Percentiles rank a stretch among this genome's conserved stretches.
phyloP scores from a whole-genome alignment of 1,140 invertebrate species.

The Ips nitidus region DNA sequence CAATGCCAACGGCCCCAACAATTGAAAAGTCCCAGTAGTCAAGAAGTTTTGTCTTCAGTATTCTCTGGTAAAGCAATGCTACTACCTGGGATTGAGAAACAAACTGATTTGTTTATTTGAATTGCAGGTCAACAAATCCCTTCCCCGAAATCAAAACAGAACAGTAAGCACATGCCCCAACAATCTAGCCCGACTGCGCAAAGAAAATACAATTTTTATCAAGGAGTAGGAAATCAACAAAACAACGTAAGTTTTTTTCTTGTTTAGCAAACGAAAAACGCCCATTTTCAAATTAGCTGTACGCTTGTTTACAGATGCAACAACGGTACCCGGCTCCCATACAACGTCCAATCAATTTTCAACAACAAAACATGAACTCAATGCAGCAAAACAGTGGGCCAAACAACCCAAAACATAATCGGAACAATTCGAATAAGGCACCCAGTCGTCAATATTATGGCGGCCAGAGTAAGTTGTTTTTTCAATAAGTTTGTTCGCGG shows the following conservation, averaged over 20 bases:
- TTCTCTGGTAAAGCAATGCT: slow-evolving; percentile 2
- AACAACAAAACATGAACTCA: slow-evolving; percentile 42
- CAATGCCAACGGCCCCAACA: slow-evolving; percentile 45
- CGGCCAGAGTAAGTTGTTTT: slow-evolving; percentile 44
- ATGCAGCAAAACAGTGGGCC: slow-evolving; percentile 39
- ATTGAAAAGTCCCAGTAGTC: slow-evolving; percentile 49
- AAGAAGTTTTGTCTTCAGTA: slow-evolving; percentile 50
- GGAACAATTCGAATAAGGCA: slow-evolving; percentile 46
- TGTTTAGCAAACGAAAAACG: neutral
- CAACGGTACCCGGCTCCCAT: slow-evolving; percentile 50
- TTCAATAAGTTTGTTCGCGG: neutral
- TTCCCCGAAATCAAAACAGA: slow-evolving; percentile 50
- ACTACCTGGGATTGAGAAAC: no score
- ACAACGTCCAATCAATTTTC: slow-evolving; percentile 48
- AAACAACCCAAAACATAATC: slow-evolving; percentile 43
- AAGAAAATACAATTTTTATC: slow-evolving; percentile 49
- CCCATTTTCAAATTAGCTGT: no score
- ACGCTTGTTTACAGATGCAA: slow-evolving; percentile 37
- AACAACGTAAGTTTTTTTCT: slow-evolving; percentile 45
- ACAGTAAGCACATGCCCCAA: slow-evolving; percentile 48
- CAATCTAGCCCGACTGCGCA: slow-evolving; percentile 50
- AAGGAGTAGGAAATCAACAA: slow-evolving; percentile 46
- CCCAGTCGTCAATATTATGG: slow-evolving; percentile 48
- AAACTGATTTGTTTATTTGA: neutral
- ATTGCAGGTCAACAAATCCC: slow-evolving; percentile 49